Conservation (phyloP, 2,888 invertebrate genomes). For the Erebia palarica region DNA sequence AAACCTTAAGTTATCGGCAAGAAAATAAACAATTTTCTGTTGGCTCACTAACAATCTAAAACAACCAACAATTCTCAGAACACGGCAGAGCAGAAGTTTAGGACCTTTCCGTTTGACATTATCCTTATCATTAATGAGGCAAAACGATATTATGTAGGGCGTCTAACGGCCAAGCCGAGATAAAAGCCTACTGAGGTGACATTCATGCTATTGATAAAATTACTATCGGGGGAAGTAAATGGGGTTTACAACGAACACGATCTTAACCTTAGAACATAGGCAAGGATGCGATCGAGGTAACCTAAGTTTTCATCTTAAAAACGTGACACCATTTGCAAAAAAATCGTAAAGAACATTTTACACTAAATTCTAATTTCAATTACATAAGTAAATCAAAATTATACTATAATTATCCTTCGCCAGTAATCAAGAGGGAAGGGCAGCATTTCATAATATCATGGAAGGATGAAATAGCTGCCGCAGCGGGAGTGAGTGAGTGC, state of each 20-base stretch:
- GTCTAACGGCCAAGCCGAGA: constrained; percentile 22
- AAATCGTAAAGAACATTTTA: no score
- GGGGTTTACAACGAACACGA: background rate
- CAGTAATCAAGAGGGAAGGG: no score
- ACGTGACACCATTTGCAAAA: no score
- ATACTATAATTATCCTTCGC: no score
- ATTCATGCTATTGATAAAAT: constrained; percentile 3
- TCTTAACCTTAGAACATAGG: no score
- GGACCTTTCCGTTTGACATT: constrained; percentile 19
- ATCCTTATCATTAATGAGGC: constrained; percentile 32
- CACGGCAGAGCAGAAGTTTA: background rate
- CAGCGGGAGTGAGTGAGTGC: no score
- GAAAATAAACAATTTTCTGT: background rate
- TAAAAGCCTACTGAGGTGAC: constrained; percentile 17
- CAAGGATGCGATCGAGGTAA: no score
- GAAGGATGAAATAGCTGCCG: no score
- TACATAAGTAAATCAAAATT: no score
- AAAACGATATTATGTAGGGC: constrained; percentile 25
- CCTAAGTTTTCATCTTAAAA: no score
- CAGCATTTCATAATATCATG: no score
- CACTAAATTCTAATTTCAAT: no score
- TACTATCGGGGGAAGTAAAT: background rate
- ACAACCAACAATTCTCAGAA: constrained; percentile 26
- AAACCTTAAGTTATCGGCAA: background rate
- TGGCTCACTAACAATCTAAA: background rate